Evolutionary conservation across 1,140 invertebrate genomes (phyloP), one percentile per base, ranked within the genome.

Genomic region (Nasonia vitripennis): DNA sequence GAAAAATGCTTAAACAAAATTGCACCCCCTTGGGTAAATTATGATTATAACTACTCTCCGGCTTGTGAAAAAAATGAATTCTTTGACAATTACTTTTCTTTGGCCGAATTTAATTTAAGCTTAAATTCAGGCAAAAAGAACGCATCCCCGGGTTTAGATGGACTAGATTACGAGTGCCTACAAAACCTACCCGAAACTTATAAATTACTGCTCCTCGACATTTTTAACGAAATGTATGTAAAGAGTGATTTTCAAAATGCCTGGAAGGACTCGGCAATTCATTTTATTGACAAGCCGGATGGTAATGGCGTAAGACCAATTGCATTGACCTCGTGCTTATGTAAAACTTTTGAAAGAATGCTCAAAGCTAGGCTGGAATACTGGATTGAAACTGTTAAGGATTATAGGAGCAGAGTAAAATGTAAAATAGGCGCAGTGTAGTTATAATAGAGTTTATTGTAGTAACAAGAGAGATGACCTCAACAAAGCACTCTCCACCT

Each of bases 301-400:
- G 55, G 71, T 27, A 78, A 83, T 67, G 55, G 70, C 9, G 71
- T 75, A 4, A 75, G 87, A 80, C 86, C 86, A 9, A 87, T 87
- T n/a, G 23, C 81, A 3, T 41, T 88, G 20, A 79, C 84, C 1
- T 85, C 77, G 62, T 83, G 73, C n/a, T 9, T 87, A 12, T 71
- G 73, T 17, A 88, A 87, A 78, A 23, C 86, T 2, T 83, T 88
- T n/a, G 85, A 87, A 75, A 86, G 55, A 81, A 79, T 88, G 5
- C 6, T 87, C 7, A 83, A 87, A 41, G 78, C 78, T n/a, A 51
- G 87, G 81, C 45, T 88, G 0, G 45, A 86, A 75, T 87, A 48
- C 51, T 87, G 82, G 83, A 23, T 78, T 6, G 80, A 89, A 83
- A n/a, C n/a, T n/a, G 27, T 27, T 27, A n/a, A n/a, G n/a, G n/a